A percentile compares a stretch with the other conserved stretches of the same genome.
Evolutionary conservation across 2,888 invertebrate genomes (phyloP).

Genomic region (Drosophila kokeensis): DNA sequence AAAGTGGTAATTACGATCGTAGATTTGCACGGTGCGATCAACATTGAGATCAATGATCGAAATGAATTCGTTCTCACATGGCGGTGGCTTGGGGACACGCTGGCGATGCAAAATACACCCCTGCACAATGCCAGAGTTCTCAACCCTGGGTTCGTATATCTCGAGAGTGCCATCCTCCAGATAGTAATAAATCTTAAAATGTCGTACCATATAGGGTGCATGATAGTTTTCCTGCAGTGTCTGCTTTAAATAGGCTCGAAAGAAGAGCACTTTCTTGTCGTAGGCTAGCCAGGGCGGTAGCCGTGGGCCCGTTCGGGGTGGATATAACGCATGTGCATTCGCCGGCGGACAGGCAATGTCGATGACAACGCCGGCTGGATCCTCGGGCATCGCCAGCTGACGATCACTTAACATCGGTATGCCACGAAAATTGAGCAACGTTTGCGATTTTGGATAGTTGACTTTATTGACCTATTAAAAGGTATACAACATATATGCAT

Average conservation of each 20-base stretch:
- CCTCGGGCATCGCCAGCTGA: constrained; percentile 85
- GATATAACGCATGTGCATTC: constrained; percentile 90
- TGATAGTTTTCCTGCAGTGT: constrained; percentile 90
- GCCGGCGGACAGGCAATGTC: constrained; percentile 85
- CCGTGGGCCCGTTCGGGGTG: constrained; percentile 90
- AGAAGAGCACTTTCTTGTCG: constrained; percentile 91
- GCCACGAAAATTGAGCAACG: constrained; percentile 87
- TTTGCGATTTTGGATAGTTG: constrained; percentile 86
- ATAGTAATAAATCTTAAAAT: constrained; percentile 93
- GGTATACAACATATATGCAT: neutral
- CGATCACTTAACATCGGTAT: constrained; percentile 88
- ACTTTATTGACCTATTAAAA: constrained; percentile 55
- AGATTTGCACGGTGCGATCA: constrained; percentile 91
- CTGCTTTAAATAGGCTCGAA: constrained; percentile 84
- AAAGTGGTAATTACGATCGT: constrained; percentile 93
- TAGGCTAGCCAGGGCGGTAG: constrained; percentile 94
- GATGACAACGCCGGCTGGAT: constrained; percentile 84
- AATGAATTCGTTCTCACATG: constrained; percentile 90
- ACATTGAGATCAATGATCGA: constrained; percentile 95
- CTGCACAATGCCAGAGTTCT: constrained; percentile 94
- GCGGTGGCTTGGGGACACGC: constrained; percentile 90
- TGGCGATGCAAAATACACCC: constrained; percentile 93
- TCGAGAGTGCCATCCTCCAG: constrained; percentile 96
- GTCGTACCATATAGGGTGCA: constrained; percentile 89
- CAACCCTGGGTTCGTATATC: constrained; percentile 91